These are phyloP conservation scores for Hemicentrotus pulcherrimus DNA, from an alignment of 35 echinoderm and acorn worm species.

Conservation along the genomic window DNA sequence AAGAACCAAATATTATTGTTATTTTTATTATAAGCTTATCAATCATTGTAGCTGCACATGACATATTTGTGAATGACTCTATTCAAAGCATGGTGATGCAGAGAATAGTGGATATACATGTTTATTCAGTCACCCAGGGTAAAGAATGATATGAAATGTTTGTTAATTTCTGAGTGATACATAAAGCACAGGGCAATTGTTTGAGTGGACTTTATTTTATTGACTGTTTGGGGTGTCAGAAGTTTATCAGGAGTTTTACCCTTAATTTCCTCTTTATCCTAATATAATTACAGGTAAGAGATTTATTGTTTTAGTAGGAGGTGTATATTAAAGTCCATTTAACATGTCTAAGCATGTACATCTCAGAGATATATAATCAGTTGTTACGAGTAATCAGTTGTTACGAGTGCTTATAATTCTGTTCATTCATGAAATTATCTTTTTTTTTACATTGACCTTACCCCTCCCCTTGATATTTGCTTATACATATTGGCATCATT, in stretches of 20 bases:
- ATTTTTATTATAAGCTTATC: background rate
- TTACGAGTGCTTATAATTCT: background rate
- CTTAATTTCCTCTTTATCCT: background rate
- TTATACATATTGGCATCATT: background rate
- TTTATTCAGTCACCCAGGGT: background rate
- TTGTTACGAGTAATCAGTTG: background rate
- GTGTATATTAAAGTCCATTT: background rate
- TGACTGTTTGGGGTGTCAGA: background rate
- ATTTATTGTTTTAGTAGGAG: background rate
- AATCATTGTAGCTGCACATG: background rate
- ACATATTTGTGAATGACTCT: background rate
- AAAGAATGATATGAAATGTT: background rate
- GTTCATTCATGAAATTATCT: background rate
- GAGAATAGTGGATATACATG: background rate
- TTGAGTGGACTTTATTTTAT: background rate
- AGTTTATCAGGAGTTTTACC: background rate
- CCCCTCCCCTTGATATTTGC: background rate
- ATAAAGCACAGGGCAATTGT: background rate
- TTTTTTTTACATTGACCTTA: background rate
- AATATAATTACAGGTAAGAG: background rate
- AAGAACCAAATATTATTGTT: too few species aligned
- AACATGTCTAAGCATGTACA: too few species aligned
- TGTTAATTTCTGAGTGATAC: background rate
- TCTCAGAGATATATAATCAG: background rate
- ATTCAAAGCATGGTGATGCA: background rate